Conservation (phyloP, 2,113 vertebrate species). For the Eubucco bourcierii region DNA sequence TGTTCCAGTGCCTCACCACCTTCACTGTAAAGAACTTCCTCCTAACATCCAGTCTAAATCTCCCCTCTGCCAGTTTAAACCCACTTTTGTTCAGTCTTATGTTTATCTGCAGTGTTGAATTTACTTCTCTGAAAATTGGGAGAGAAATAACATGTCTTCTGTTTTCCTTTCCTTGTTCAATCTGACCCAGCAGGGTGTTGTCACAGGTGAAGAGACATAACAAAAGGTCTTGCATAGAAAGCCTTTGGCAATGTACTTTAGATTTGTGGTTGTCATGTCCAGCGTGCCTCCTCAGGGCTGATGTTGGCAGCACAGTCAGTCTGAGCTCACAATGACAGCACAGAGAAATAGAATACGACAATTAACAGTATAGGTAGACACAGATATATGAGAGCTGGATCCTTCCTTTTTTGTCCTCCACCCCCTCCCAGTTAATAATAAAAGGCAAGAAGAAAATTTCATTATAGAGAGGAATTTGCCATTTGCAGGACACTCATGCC, state of each 20-base stretch:
- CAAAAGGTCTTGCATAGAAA: neutral
- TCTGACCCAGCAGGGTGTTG: neutral
- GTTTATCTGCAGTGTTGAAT: neutral
- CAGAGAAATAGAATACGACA: neutral
- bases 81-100: neutral
- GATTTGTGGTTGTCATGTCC: fast-evolving
- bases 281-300: neutral
- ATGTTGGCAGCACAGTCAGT: neutral
- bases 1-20: no score
- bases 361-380: neutral
- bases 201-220: neutral
- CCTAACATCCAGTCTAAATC: no score
- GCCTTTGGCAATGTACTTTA: neutral
- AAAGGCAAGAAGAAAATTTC: neutral
- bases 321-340: neutral
- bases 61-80: no score
- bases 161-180: neutral
- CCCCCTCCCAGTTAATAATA: neutral
- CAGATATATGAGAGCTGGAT: neutral
- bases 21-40: no score
- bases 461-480: neutral
- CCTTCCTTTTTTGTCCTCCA: neutral
- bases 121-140: neutral
- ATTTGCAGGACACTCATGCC: neutral
- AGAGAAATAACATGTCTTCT: neutral